Evolutionary conservation across 2,888 invertebrate species (phyloP), one percentile per base, ranked within the genome.

Genomic region (Heliothis peltigera): DNA sequence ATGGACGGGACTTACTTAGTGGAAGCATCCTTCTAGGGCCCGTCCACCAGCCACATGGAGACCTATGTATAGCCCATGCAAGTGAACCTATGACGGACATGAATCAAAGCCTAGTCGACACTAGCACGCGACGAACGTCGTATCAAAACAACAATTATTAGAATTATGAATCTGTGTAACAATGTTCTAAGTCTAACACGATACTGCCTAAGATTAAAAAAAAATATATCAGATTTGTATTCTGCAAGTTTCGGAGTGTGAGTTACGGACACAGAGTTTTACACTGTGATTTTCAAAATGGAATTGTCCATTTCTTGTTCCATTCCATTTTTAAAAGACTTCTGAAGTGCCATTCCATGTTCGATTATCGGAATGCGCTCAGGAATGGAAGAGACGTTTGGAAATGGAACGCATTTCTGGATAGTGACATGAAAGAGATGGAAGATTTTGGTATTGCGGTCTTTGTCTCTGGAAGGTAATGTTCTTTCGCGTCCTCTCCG

Each of bases 1-100:
- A 97, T 97, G 97, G 98, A 98, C 88, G 97, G 97, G 87, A 97
- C 97, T 82, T 98, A 97, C 91, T 95, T 98, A 87, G 98, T 98
- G 84, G 98, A 98, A 92, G 98, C 97, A 84, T 97, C 97, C 74
- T 98, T 98, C 95, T 97, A 96, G 94, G 94, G 89, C 70, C 91
- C 91, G 84, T 85, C 93, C 60, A 83, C 90, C 46, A 90, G 89
- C 85, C 91, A 91, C 70, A 83, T 90, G 85, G 93, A 94, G 86
- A 93, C 89, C 86, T 92, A 92, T 77, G 92, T 93, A 71, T 93
- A 86, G 87, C 68, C 61, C 73, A 72, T 75, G 75, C 73, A 59
- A 76, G 77, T 78, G 80, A 75, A 72, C 69, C 35, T 75, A 76
- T 76, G 77, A 68, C 67, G 74, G 75, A 81, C 81, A 77, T 70